phyloP scores from a whole-genome alignment of 1,140 invertebrate species.

The Steinernema feltiae region DNA sequence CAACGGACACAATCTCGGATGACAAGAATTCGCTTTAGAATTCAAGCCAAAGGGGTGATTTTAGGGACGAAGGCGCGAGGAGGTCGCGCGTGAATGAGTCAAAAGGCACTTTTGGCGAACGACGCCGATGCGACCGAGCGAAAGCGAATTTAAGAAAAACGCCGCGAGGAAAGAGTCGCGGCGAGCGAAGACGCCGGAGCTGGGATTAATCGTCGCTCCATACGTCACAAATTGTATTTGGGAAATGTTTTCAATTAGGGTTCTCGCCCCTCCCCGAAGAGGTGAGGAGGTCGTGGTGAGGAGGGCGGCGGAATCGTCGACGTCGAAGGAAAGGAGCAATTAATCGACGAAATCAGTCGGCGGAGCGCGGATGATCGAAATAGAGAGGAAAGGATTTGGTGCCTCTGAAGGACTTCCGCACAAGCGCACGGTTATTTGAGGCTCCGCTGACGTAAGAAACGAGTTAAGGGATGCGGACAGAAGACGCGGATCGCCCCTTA shows the following conservation, averaged over 20 bases:
- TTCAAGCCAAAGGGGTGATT: too few species aligned
- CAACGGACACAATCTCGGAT: too few species aligned
- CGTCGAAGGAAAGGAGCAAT: background rate
- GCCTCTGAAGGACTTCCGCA: background rate
- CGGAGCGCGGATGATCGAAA: background rate
- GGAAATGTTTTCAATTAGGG: slow-evolving; percentile 14
- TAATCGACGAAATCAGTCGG: background rate
- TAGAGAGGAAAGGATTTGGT: background rate
- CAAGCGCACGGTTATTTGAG: background rate
- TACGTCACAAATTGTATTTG: slow-evolving; percentile 10
- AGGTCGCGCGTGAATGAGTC: background rate
- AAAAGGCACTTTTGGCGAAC: background rate
- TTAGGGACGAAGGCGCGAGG: background rate
- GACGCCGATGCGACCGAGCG: background rate
- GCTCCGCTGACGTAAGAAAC: background rate
- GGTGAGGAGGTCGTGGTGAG: background rate
- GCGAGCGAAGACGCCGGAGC: background rate
- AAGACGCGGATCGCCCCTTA: too few species aligned
- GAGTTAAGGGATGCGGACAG: too few species aligned
- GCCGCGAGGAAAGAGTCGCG: background rate
- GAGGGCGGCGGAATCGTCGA: background rate
- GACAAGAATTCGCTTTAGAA: too few species aligned
- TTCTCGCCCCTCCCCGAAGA: background rate
- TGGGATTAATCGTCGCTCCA: slow-evolving; percentile 13
- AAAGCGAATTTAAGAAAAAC: background rate